phyloP scores from a whole-genome alignment of 2,888 invertebrate species.

The Hermodice carunculata region DNA sequence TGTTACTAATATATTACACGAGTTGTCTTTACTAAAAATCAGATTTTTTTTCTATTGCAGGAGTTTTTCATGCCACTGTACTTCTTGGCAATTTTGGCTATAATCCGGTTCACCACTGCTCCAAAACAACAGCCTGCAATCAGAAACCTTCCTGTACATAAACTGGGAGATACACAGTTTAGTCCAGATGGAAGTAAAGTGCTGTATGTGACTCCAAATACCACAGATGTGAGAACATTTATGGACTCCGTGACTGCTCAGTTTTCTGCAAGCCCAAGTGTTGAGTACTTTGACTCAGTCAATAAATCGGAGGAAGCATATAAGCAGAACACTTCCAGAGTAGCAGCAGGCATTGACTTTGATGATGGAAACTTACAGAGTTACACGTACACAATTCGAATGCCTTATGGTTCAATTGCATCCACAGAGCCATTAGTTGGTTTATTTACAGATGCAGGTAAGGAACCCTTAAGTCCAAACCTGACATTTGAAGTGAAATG shows the following conservation, averaged over 20 bases:
- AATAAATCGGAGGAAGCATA: constrained; percentile 80
- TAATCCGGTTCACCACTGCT: constrained; percentile 70
- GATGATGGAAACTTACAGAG: constrained; percentile 25
- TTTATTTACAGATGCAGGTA: too few relatives aligned
- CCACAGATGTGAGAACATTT: constrained; percentile 27
- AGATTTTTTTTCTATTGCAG: constrained; percentile 71
- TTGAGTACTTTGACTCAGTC: constrained; percentile 75
- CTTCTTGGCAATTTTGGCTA: constrained; percentile 81
- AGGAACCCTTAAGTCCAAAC: too few relatives aligned
- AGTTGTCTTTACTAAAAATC: background rate
- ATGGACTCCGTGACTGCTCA: too few relatives aligned
- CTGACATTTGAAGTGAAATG: too few relatives aligned
- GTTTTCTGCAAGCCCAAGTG: constrained; percentile 70
- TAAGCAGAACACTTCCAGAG: constrained; percentile 74
- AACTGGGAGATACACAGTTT: constrained; percentile 5
- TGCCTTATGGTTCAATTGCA: background rate
- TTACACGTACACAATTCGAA: constrained; percentile 42
- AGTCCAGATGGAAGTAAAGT: background rate
- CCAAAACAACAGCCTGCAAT: constrained; percentile 40
- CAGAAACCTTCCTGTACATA: constrained; percentile 38
- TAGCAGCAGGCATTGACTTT: constrained; percentile 76
- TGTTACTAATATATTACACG: too few relatives aligned
- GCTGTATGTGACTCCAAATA: constrained; percentile 55
- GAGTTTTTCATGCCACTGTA: constrained; percentile 84
- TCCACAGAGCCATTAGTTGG: too few relatives aligned